These are phyloP conservation scores for Oryctes rhinoceros DNA, from an alignment of 1,140 invertebrate genomes.

Conservation along the genomic window DNA sequence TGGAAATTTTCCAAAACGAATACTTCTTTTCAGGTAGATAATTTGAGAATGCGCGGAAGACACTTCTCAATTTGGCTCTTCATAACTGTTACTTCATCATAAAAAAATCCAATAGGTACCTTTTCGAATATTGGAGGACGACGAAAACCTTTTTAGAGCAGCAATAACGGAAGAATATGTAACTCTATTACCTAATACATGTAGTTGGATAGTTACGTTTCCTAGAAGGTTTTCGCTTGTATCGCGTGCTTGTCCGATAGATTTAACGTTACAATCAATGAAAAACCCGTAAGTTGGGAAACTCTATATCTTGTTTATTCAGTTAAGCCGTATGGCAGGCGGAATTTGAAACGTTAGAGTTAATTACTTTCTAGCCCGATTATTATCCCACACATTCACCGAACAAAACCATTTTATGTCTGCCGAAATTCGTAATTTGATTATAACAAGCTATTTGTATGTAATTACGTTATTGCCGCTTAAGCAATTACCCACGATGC, in stretches of 20 bases:
- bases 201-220: too few relatives aligned
- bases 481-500: background rate
- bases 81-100: too few relatives aligned
- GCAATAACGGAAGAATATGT: too few relatives aligned
- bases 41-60: too few relatives aligned
- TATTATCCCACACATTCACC: slow-evolving; percentile 5
- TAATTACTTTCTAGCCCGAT: background rate
- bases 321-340: background rate
- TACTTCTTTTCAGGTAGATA: too few relatives aligned
- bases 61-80: too few relatives aligned
- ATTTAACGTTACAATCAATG: background rate
- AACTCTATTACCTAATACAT: too few relatives aligned
- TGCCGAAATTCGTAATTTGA: background rate
- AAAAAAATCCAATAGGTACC: too few relatives aligned
- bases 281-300: background rate
- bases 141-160: too few relatives aligned
- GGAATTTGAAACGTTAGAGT: background rate
- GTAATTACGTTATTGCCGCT: background rate
- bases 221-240: slow-evolving; percentile 28
- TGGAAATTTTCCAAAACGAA: too few relatives aligned
- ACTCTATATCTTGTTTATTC: slow-evolving; percentile 13
- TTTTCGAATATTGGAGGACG: too few relatives aligned
- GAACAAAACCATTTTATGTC: background rate
- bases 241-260: background rate
- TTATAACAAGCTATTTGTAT: background rate